Evolutionary conservation across 2,888 invertebrate species (phyloP).

Genomic region (Tipula helvola): DNA sequence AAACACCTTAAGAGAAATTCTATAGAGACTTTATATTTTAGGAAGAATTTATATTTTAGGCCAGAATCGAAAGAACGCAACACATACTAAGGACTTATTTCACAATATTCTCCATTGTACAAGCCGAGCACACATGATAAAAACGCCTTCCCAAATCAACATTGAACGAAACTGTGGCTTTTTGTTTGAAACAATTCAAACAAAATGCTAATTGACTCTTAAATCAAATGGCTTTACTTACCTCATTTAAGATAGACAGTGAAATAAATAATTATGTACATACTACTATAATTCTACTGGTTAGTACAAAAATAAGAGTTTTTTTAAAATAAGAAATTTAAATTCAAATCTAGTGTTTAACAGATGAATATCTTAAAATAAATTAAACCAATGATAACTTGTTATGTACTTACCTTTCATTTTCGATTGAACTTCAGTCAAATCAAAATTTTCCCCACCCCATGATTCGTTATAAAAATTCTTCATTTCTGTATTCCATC

Average conservation of each 20-base stretch:
- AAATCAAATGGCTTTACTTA: neutral
- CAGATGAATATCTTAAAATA: neutral
- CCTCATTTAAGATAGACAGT: neutral
- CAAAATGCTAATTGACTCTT: neutral
- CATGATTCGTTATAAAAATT: slow-evolving; percentile 53
- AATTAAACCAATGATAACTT: neutral
- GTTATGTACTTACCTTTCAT: slow-evolving; percentile 47
- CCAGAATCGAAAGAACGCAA: too few species aligned
- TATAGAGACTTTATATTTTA: too few species aligned
- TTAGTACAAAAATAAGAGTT: neutral
- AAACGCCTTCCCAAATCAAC: too few species aligned
- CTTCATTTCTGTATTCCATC: slow-evolving; percentile 42
- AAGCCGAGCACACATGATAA: too few species aligned
- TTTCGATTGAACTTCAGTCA: slow-evolving; percentile 42
- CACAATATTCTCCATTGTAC: too few species aligned
- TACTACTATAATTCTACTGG: neutral
- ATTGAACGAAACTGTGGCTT: too few species aligned
- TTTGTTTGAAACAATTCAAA: too few species aligned
- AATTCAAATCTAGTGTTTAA: neutral
- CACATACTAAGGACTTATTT: too few species aligned
- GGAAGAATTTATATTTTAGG: too few species aligned
- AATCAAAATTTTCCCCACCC: slow-evolving; percentile 49
- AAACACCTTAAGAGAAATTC: too few species aligned
- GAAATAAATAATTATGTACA: neutral
- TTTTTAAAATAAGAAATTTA: neutral